Percentiles rank a stretch among this genome's conserved stretches.
phyloP scores from a whole-genome alignment of 2,888 invertebrate genomes.

The Cataglyphis altisquamis region DNA sequence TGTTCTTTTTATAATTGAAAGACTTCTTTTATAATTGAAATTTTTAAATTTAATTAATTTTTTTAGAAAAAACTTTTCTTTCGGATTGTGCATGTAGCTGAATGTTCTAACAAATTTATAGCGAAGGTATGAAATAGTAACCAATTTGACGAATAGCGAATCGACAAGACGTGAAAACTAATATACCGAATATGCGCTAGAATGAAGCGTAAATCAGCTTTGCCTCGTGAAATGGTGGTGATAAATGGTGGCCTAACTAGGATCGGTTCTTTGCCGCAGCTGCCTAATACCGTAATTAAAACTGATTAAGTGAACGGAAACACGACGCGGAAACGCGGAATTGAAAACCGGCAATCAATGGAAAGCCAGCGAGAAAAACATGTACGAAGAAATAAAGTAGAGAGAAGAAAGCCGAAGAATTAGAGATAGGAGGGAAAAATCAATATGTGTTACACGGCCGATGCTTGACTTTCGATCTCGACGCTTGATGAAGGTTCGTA shows the following conservation, averaged over 20 bases:
- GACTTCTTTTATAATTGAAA: not conserved
- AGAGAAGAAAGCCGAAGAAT: slow-evolving; percentile 20
- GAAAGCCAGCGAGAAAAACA: slow-evolving; percentile 36
- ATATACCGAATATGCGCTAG: slow-evolving; percentile 21
- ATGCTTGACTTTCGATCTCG: slow-evolving; percentile 41
- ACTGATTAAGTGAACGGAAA: slow-evolving; percentile 65
- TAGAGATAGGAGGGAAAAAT: slow-evolving; percentile 39
- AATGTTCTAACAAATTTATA: not conserved
- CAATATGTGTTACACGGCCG: slow-evolving; percentile 44
- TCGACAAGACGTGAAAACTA: slow-evolving; percentile 43
- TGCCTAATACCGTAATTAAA: slow-evolving; percentile 66
- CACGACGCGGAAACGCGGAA: slow-evolving; percentile 58
- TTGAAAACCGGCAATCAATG: slow-evolving; percentile 67
- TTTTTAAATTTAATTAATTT: slow-evolving; percentile 24
- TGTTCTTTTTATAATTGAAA: not conserved
- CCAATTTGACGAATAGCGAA: slow-evolving; percentile 33
- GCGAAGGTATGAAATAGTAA: slow-evolving; percentile 3
- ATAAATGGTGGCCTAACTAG: slow-evolving; percentile 72
- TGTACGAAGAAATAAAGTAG: slow-evolving; percentile 13
- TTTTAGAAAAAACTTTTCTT: not conserved
- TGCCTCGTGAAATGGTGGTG: slow-evolving; percentile 6
- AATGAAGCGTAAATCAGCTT: slow-evolving; percentile 58
- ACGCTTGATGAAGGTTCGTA: slow-evolving; percentile 44
- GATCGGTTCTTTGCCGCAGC: slow-evolving; percentile 26
- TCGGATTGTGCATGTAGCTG: not conserved